phyloP scores from a whole-genome alignment of 2,888 invertebrate genomes.

The Uloborus plumipes region DNA sequence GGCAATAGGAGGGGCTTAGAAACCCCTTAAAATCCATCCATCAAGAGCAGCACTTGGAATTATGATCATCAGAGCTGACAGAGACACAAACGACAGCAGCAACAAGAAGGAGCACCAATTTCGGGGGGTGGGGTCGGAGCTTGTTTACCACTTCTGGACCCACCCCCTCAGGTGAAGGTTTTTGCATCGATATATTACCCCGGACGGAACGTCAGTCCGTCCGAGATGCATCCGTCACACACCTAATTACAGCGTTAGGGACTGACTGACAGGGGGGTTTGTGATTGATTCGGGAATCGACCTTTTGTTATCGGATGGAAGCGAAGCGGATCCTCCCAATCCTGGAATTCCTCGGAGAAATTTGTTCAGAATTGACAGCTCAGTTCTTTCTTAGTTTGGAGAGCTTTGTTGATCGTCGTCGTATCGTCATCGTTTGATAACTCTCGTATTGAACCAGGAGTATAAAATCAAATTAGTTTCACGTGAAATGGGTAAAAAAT shows the following conservation, averaged over 20 bases:
- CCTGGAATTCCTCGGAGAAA: conserved; percentile 61
- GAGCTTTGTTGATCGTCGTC: too few relatives aligned
- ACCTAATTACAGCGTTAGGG: conserved; percentile 59
- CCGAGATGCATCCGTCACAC: conserved; percentile 53
- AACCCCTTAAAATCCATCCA: conserved; percentile 39
- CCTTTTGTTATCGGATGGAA: conserved; percentile 26
- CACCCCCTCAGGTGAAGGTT: conserved; percentile 29
- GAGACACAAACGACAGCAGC: conserved; percentile 5
- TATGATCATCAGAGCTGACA: conserved; percentile 24
- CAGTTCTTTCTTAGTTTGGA: too few relatives aligned
- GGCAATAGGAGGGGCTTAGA: conserved; percentile 24
- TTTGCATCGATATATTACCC: conserved; percentile 1
- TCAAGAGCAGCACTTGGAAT: conserved; percentile 48
- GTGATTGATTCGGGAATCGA: conserved; percentile 60
- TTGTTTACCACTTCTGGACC: conserved; percentile 50
- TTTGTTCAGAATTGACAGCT: too few relatives aligned
- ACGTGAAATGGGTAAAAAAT: neutral
- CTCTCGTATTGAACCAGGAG: too few relatives aligned
- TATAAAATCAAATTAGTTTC: neutral
- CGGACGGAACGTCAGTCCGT: conserved; percentile 17
- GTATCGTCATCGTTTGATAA: too few relatives aligned
- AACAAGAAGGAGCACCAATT: conserved; percentile 6
- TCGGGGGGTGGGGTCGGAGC: conserved; percentile 13
- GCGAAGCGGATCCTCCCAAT: conserved; percentile 48
- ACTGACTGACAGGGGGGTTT: conserved; percentile 13